Evolutionary conservation across 2,113 vertebrate species (phyloP).

Genomic region (Pedionomus torquatus): DNA sequence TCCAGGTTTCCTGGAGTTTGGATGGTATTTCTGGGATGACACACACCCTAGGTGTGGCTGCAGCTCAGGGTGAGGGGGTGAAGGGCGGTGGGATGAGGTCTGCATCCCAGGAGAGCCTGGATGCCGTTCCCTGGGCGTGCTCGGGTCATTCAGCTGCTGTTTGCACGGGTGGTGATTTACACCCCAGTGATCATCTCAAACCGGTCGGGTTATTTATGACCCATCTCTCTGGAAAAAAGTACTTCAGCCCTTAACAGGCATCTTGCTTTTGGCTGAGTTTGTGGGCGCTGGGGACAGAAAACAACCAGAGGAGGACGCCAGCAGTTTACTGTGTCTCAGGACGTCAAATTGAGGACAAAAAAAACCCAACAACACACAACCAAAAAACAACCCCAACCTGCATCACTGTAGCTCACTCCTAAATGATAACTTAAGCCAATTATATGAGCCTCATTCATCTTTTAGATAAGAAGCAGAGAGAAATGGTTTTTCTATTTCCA

Average conservation of each 20-base stretch:
- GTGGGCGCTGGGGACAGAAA: neutral
- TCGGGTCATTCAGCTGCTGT: neutral
- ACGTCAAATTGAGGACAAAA: neutral
- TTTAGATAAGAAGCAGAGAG: conserved; percentile 59
- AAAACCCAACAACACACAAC: neutral
- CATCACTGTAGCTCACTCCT: neutral
- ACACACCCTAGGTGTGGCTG: neutral
- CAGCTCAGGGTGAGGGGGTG: neutral
- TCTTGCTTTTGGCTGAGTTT: neutral
- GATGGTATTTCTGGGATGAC: neutral
- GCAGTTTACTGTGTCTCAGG: neutral
- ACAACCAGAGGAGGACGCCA: neutral
- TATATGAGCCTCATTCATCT: conserved; percentile 48
- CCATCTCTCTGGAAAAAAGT: conserved; percentile 47
- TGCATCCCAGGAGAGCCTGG: neutral
- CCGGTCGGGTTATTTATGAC: conserved; percentile 15
- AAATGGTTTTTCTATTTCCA: conserved; percentile 63
- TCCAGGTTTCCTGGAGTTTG: neutral
- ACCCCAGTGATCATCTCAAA: neutral
- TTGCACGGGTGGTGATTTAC: conserved; percentile 5
- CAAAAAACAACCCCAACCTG: neutral
- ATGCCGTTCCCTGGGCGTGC: neutral
- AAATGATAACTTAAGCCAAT: conserved; percentile 60
- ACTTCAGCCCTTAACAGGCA: neutral
- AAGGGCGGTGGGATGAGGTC: neutral